Percentiles rank a stretch among this genome's conserved stretches.
Conservation (phyloP, 92 coral and sea anemone species). For the Pocillopora meandrina region DNA sequence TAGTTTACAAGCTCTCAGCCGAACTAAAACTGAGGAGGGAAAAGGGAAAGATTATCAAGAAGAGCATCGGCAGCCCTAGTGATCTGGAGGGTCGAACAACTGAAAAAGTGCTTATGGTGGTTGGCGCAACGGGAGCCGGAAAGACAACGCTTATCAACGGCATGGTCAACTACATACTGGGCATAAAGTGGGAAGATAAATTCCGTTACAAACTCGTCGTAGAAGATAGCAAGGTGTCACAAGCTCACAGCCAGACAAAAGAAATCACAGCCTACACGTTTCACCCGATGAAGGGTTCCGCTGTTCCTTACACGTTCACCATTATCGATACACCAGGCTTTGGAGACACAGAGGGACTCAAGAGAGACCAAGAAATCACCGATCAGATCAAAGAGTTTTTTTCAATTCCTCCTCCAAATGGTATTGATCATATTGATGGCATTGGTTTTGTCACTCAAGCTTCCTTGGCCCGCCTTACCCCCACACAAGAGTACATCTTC, state of each 20-base stretch:
- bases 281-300: neutral
- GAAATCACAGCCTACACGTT: too few relatives aligned
- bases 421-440: slow-evolving; percentile 41
- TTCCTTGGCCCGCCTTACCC: slow-evolving; percentile 18
- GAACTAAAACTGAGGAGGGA: neutral
- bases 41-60: neutral
- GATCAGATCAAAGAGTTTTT: slow-evolving; percentile 45
- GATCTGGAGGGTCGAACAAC: too few relatives aligned
- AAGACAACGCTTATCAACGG: slow-evolving; percentile 54
- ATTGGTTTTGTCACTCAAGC: slow-evolving; percentile 48
- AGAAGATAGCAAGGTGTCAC: too few relatives aligned
- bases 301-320: slow-evolving; percentile 34
- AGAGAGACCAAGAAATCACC: slow-evolving; percentile 38
- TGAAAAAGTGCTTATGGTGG: slow-evolving; percentile 14
- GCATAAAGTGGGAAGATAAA: slow-evolving; percentile 22
- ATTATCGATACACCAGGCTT: slow-evolving; percentile 48
- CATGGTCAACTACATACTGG: slow-evolving; percentile 41
- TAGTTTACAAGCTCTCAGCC: neutral
- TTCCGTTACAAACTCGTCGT: neutral
- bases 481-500: slow-evolving; percentile 42
- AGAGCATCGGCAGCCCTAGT: too few relatives aligned
- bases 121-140: slow-evolving; percentile 54
- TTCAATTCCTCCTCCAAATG: neutral
- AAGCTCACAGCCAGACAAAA: too few relatives aligned
- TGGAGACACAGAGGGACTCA: slow-evolving; percentile 46